Conservation (phyloP, 2,888 invertebrate species). For the Rhagophthalmus giganteus region DNA sequence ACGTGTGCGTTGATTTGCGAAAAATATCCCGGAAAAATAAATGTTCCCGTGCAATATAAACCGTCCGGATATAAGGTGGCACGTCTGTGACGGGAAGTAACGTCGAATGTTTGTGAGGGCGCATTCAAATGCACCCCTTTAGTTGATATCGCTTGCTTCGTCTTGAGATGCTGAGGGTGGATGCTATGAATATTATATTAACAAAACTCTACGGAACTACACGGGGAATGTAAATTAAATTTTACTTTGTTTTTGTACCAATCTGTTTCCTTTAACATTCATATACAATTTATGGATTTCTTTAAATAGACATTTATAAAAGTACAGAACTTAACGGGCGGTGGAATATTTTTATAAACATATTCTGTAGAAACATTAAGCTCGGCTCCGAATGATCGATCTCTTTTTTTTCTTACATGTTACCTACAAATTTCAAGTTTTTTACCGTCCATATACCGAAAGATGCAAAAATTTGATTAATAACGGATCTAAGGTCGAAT, state of each 20-base stretch:
- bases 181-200: conserved; percentile 40
- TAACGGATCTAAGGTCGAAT: too few species aligned
- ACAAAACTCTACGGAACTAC: conserved; percentile 30
- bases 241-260: conserved; percentile 29
- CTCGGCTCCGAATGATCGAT: too few species aligned
- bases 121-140: conserved; percentile 40
- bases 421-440: too few species aligned
- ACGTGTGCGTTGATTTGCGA: neutral
- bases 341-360: too few species aligned
- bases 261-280: conserved; percentile 5
- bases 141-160: conserved; percentile 25
- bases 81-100: conserved; percentile 33
- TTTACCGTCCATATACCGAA: too few species aligned
- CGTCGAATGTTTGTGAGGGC: conserved; percentile 33
- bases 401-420: too few species aligned
- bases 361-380: too few species aligned
- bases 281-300: too few species aligned
- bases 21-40: neutral
- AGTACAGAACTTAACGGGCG: too few species aligned
- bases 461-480: too few species aligned
- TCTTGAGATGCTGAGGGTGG: conserved; percentile 36
- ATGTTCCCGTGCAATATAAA: conserved; percentile 35
- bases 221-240: conserved; percentile 34
- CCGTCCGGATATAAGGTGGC: conserved; percentile 33
- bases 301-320: too few species aligned